phyloP scores from a whole-genome alignment of 2,888 invertebrate genomes.

The Eupithecia tripunctaria region DNA sequence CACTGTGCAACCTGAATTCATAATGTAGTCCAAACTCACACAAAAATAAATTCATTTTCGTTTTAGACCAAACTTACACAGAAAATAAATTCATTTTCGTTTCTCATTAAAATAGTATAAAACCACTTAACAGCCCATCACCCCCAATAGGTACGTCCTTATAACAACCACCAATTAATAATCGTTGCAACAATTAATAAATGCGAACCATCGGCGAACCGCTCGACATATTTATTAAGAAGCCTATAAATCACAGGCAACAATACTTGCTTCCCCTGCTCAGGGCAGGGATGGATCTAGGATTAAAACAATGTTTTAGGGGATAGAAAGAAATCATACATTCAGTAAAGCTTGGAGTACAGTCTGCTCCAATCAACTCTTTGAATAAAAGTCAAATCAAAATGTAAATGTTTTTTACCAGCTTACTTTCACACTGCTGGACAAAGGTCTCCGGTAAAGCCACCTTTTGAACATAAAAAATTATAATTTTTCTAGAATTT shows the following conservation, averaged over 20 bases:
- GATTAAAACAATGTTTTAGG: neutral
- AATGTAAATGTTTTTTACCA: too few relatives aligned
- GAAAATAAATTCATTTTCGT: slow-evolving; percentile 5
- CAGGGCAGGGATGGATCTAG: slow-evolving; percentile 42
- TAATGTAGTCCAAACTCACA: too few relatives aligned
- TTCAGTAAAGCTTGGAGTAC: too few relatives aligned
- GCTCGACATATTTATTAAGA: slow-evolving; percentile 80
- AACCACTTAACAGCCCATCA: neutral
- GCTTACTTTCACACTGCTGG: too few relatives aligned
- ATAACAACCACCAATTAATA: slow-evolving; percentile 42
- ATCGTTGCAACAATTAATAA: slow-evolving; percentile 48
- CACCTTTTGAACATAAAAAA: too few relatives aligned
- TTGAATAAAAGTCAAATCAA: too few relatives aligned
- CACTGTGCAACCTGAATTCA: too few relatives aligned
- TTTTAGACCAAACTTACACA: neutral
- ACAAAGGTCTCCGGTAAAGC: too few relatives aligned
- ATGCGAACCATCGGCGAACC: slow-evolving; percentile 46
- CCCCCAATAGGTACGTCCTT: neutral
- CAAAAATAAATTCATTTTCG: neutral
- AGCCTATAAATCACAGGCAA: slow-evolving; percentile 75
- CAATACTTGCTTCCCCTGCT: slow-evolving; percentile 54
- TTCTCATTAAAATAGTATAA: neutral
- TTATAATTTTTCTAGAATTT: too few relatives aligned
- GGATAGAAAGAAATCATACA: neutral
- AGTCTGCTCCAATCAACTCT: too few relatives aligned